Evolutionary conservation across 2,113 vertebrate genomes (phyloP).

Genomic region (Podarcis raffonei): DNA sequence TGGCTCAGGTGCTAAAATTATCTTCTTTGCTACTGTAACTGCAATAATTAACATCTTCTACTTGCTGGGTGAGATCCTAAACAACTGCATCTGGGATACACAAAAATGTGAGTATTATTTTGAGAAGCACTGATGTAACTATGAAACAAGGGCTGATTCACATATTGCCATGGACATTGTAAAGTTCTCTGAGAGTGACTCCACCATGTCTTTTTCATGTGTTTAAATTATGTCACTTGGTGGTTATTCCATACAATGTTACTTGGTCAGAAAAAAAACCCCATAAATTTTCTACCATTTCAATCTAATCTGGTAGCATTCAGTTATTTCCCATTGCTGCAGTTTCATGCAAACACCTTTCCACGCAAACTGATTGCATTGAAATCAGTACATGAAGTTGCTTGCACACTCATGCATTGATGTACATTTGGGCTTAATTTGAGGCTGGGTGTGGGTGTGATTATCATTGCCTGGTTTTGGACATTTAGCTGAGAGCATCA

Average conservation of each 20-base stretch:
- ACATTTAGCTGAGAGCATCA: neutral
- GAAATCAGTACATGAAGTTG: neutral
- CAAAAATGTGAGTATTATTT: constrained; percentile 81
- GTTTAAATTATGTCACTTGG: neutral
- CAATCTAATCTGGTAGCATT: neutral
- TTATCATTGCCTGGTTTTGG: neutral
- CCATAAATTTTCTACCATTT: neutral
- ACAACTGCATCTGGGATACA: constrained; percentile 95
- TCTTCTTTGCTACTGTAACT: constrained; percentile 85
- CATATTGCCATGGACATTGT: neutral
- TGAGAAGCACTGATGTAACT: neutral
- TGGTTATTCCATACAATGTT: neutral
- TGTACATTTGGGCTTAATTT: neutral
- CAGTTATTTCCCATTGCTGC: neutral
- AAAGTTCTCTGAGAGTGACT: neutral
- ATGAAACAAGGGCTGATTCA: neutral
- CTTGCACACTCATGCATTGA: neutral
- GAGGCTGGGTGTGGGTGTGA: neutral
- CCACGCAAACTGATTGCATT: neutral
- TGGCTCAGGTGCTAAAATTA: constrained; percentile 80
- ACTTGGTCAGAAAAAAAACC: neutral
- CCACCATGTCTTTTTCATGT: neutral
- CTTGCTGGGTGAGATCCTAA: constrained; percentile 91
- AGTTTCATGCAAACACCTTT: neutral
- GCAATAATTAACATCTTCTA: constrained; percentile 86